Percentiles rank a stretch among this genome's conserved stretches.
Conservation (phyloP, 1,140 invertebrate genomes). For the Plodia interpunctella region DNA sequence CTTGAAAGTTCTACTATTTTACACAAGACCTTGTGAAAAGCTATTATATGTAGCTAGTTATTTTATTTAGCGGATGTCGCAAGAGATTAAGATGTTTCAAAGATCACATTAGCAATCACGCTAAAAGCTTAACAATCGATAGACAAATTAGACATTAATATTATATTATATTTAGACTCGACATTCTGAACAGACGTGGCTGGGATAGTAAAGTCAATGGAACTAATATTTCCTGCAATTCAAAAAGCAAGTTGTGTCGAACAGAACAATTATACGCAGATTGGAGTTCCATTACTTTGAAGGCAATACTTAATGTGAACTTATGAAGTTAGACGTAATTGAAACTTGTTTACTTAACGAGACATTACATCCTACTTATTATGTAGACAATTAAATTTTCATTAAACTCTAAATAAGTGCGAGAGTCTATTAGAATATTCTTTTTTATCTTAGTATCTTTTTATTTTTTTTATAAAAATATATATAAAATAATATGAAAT, state of each 20-base stretch:
- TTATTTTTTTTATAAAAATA: too few species aligned
- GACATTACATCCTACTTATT: neutral
- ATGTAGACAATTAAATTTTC: neutral
- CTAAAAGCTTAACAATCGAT: neutral
- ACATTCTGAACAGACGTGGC: neutral
- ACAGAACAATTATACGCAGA: neutral
- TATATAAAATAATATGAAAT: too few species aligned
- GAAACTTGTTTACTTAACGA: conserved; percentile 4
- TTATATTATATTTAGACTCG: neutral
- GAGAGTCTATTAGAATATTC: too few species aligned
- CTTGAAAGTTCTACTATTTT: too few species aligned
- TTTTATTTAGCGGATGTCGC: too few species aligned
- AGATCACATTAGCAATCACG: neutral
- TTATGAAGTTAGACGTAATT: neutral
- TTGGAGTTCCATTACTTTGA: neutral
- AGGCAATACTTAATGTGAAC: neutral
- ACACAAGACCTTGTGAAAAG: too few species aligned
- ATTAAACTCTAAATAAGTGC: too few species aligned
- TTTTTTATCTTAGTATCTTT: too few species aligned
- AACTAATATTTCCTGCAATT: conserved; percentile 4
- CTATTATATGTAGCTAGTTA: too few species aligned
- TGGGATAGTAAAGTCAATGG: neutral
- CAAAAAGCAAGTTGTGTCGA: neutral
- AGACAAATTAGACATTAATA: neutral
- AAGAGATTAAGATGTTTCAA: neutral